Percentiles rank a stretch among this genome's conserved stretches.
phyloP scores from a whole-genome alignment of 2,888 invertebrate genomes.

The Drosophila formosana region DNA sequence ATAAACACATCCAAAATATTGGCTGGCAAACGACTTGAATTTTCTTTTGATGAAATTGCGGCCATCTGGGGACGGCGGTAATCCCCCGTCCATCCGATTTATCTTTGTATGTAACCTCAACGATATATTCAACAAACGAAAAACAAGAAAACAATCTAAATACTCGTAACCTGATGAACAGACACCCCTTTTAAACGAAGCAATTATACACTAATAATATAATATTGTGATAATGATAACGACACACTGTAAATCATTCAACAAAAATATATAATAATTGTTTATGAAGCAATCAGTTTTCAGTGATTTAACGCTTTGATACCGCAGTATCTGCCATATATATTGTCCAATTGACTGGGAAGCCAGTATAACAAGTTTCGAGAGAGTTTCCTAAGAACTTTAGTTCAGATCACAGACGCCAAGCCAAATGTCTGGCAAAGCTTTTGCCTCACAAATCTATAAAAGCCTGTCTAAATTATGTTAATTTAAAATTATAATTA shows the following conservation, averaged over 20 bases:
- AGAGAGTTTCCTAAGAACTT: neutral
- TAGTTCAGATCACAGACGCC: neutral
- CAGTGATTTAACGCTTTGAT: constrained; percentile 6
- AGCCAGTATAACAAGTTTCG: constrained; percentile 43
- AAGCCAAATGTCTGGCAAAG: neutral
- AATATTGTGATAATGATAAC: constrained; percentile 3
- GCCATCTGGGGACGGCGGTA: constrained; percentile 58
- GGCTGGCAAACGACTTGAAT: constrained; percentile 58
- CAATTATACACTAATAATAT: constrained; percentile 32
- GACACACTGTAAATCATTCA: constrained; percentile 15
- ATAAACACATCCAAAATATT: constrained; percentile 60
- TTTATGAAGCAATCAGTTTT: constrained; percentile 14
- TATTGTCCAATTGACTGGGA: neutral
- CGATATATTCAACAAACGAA: constrained; percentile 24
- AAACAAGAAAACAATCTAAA: constrained; percentile 21
- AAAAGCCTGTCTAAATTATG: constrained; percentile 1
- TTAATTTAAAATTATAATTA: constrained; percentile 10
- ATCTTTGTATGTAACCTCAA: constrained; percentile 17
- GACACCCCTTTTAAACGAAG: constrained; percentile 11
- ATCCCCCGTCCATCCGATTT: constrained; percentile 38
- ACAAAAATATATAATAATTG: constrained; percentile 7
- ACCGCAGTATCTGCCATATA: constrained; percentile 9
- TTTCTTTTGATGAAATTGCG: constrained; percentile 57
- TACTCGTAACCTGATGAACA: constrained; percentile 4
- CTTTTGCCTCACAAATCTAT: neutral